Evolutionary conservation across 2,113 vertebrate genomes (phyloP), one percentile per base, ranked within the genome.

Genomic region (Podarcis muralis): DNA sequence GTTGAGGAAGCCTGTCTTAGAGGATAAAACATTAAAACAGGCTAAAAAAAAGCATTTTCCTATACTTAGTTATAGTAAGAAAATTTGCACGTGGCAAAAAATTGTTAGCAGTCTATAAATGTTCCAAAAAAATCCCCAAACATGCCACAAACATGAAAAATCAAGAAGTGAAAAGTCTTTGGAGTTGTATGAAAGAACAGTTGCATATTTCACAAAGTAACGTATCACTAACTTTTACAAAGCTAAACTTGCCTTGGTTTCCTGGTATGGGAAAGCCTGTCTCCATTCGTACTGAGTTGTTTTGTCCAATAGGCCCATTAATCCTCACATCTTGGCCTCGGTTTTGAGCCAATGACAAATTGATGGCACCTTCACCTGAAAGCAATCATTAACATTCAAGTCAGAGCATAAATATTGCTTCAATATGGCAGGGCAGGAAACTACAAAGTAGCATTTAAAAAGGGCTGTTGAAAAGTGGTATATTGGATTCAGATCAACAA

Each of bases 361-460:
- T 99, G 94, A 99, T 99, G 91, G 98, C 98, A 92, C 99, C 98
- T 98, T 99, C 99, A 88, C 99, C 99, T 99, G n/a, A 40, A 94
- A 96, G 88, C 0, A 85, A 84, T 0, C 3, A 35, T 88, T 35
- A 85, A 0, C 0, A 2, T 15, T 48, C 82, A 78, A 62, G 92
- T 6, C 6, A 20, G 22, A 59, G 15, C 0, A 18, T 74, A 1
- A 81, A n/a, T 9, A 40, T 37, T 35, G 23, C 16, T 84, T 78
- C 43, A n/a, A 71, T 69, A 32, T 53, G 30, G 32, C 27, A 76
- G 66, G 83, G 66, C 18, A 74, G 9, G 23, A 35, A 74, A 13
- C 35, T 57, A 74, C 27, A 81, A 71, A 57, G 32, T 3, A 37
- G 65, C n/a, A 43, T 76, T 76, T 76, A 0, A n/a, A 3, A 72